Evolutionary conservation across 2,888 invertebrate genomes (phyloP).

Genomic region (Archips xylosteana): DNA sequence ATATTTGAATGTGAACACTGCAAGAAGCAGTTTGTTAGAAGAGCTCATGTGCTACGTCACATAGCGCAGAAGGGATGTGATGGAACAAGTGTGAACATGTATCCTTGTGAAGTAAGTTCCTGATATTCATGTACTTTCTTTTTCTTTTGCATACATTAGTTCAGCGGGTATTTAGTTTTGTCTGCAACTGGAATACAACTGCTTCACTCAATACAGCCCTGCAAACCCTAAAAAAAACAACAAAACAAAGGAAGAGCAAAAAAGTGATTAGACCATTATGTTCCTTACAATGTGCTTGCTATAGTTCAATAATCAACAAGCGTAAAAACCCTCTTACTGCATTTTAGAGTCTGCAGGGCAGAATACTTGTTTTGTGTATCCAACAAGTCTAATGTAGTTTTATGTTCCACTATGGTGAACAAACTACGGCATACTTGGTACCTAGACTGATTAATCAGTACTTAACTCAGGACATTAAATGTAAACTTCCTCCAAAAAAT

Average conservation of each 20-base stretch:
- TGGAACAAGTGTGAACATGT: slow-evolving; percentile 68
- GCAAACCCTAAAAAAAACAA: no score
- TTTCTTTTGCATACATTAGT: slow-evolving; percentile 58
- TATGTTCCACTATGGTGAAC: background rate
- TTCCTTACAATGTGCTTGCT: no score
- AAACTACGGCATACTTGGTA: no score
- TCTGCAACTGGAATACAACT: background rate
- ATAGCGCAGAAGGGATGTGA: slow-evolving; percentile 89
- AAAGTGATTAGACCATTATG: no score
- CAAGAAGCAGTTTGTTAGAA: slow-evolving; percentile 89
- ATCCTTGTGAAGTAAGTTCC: slow-evolving; percentile 70
- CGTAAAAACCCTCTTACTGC: no score
- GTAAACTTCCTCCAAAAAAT: no score
- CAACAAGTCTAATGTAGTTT: background rate
- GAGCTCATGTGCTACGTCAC: slow-evolving; percentile 90
- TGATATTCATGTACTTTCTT: slow-evolving; percentile 30
- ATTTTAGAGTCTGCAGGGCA: no score
- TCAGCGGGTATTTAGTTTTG: background rate
- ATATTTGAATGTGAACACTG: slow-evolving; percentile 88
- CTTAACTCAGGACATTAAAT: no score
- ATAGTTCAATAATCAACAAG: no score
- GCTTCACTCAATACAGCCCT: background rate
- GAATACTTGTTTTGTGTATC: background rate
- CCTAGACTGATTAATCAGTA: no score
- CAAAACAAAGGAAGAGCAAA: no score